Evolutionary conservation across 2,888 invertebrate genomes (phyloP).

Genomic region (Philonicus albiceps): DNA sequence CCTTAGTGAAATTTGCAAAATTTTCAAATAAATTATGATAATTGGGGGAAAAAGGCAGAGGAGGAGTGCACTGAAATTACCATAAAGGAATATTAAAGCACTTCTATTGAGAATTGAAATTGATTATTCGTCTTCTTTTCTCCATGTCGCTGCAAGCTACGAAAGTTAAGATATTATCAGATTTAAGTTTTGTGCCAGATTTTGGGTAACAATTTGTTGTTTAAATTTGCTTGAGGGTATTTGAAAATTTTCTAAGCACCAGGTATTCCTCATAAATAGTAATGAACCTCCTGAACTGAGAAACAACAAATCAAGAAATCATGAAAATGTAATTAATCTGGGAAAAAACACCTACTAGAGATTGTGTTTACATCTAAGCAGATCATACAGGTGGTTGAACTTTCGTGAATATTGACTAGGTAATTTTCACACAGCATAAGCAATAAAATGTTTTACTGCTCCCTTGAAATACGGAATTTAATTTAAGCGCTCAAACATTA

Average conservation of each 20-base stretch:
- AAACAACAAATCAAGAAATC: not conserved
- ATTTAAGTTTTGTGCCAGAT: not conserved
- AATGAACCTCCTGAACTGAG: not conserved
- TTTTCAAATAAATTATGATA: constrained; percentile 15
- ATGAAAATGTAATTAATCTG: not conserved
- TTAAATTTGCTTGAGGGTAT: not conserved
- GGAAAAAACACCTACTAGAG: not conserved
- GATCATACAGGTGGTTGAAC: not conserved
- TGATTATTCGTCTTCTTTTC: not conserved
- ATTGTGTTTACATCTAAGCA: not conserved
- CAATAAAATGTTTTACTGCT: not conserved
- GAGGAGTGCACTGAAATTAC: not conserved
- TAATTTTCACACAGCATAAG: not conserved
- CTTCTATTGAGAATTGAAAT: not conserved
- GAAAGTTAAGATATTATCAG: not conserved
- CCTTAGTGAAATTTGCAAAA: not conserved
- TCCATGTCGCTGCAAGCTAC: not conserved
- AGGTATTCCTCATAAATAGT: not conserved
- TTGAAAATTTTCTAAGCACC: not conserved
- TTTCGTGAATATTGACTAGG: not conserved
- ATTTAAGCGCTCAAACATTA: not conserved
- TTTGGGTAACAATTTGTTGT: not conserved
- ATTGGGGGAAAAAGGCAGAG: not conserved
- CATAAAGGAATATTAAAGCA: not conserved
- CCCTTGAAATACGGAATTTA: not conserved